Percentiles rank a stretch among this genome's conserved stretches.
These are phyloP conservation scores for Trachops cirrhosus DNA, from an alignment of 2,797 vertebrate species.

Conservation along the genomic window DNA sequence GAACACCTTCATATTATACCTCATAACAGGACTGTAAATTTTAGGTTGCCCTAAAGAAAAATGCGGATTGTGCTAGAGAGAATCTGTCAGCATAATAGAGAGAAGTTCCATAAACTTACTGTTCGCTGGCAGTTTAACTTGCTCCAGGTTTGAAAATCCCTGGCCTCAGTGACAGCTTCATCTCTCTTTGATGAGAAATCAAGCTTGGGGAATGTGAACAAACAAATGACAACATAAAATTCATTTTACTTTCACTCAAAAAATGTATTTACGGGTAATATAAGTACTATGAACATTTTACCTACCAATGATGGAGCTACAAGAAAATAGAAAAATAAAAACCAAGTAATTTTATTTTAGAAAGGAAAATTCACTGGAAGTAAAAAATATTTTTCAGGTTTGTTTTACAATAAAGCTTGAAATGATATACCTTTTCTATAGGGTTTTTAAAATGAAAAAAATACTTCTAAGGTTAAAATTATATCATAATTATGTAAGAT, in stretches of 20 bases:
- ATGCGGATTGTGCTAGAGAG: neutral
- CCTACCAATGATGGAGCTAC: neutral
- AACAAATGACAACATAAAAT: neutral
- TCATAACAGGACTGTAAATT: neutral
- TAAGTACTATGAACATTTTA: constrained; percentile 33
- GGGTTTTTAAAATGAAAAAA: neutral
- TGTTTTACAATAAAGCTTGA: neutral
- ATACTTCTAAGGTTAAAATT: neutral
- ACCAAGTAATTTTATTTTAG: constrained; percentile 10
- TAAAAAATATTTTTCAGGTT: neutral
- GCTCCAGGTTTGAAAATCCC: neutral
- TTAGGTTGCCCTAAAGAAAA: neutral
- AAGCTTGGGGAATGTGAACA: constrained; percentile 45
- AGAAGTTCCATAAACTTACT: constrained; percentile 58
- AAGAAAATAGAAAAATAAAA: constrained; percentile 6
- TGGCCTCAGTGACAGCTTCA: neutral
- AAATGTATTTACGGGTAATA: constrained; percentile 33
- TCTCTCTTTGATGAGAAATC: constrained; percentile 59
- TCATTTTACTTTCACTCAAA: constrained; percentile 17
- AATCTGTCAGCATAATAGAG: constrained; percentile 48
- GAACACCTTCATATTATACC: constrained; percentile 7
- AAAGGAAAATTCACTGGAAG: neutral
- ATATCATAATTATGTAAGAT: neutral
- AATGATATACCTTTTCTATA: neutral
- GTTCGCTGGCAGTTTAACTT: constrained; percentile 55